Percentiles rank a stretch among this genome's conserved stretches.
These are phyloP conservation scores for Meles meles DNA, from an alignment of 2,113 vertebrate species.

Conservation along the genomic window DNA sequence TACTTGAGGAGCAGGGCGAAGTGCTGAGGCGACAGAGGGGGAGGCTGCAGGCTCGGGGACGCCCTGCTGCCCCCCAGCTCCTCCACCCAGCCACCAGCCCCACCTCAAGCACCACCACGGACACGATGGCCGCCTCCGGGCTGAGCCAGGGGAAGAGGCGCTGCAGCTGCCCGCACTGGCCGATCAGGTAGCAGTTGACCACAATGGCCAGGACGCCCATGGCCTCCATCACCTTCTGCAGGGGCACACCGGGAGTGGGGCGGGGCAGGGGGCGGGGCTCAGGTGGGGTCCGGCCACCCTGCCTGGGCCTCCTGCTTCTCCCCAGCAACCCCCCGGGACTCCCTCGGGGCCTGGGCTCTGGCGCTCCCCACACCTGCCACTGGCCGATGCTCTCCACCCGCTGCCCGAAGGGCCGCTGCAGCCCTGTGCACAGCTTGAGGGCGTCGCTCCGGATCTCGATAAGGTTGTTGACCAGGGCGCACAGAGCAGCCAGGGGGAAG, in stretches of 20 bases:
- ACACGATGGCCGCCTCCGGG: constrained; percentile 95
- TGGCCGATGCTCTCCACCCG: constrained; percentile 94
- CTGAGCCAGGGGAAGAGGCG: constrained; percentile 97
- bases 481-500: constrained; percentile 95
- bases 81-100: neutral
- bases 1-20: constrained; percentile 95
- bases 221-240: constrained; percentile 95
- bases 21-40: constrained; percentile 82
- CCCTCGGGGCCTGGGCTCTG: neutral
- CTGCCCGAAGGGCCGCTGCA: constrained; percentile 94
- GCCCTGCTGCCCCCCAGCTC: accelerated
- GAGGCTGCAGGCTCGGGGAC: neutral
- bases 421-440: constrained; percentile 95
- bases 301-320: neutral
- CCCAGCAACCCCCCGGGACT: accelerated
- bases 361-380: constrained; percentile 89
- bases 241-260: accelerated
- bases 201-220: constrained; percentile 97
- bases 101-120: constrained; percentile 98
- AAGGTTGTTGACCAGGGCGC: constrained; percentile 96
- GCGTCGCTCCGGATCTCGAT: constrained; percentile 97
- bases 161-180: constrained; percentile 97
- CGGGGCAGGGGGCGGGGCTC: neutral
- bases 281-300: neutral
- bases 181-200: constrained; percentile 98